Base-by-base conservation (phyloP, 2,113 vertebrate genomes). In the Lates calcarifer region DNA sequence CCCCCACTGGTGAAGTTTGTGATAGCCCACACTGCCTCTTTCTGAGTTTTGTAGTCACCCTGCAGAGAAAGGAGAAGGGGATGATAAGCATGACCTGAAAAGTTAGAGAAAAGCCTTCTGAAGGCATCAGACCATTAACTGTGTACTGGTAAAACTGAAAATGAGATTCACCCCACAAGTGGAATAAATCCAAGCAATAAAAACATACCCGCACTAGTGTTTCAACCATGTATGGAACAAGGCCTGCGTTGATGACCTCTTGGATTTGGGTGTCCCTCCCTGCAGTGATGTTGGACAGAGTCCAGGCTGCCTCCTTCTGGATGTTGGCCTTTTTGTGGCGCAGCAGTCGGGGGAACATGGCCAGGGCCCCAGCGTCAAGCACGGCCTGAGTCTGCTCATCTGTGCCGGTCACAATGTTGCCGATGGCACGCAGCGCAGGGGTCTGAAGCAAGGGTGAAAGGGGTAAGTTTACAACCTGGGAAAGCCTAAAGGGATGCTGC, bases 1-100 rank as follows among this genome's bases (percentile, higher is more conserved):
- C 98, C 98, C 69, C 98, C 98, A 0, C 98, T 99, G 81, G 98
- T 99, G 63, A 96, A 99, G 94, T 99, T 99, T 0, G 97, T 99
- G 62, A 99, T 90, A 18, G 98, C 98, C 98, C 98, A 99, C 0
- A 98, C 96, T 0, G 97, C 98, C 91, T 99, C 98, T 77, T 99
- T 99, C 64, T 99, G 98, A 15, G 97, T 97, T 89, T 99, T 99
- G 92, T 97, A 99, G 90, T 99, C 98, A 6, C 97, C 97, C 98
- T 99, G 31, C 26, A 82, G 10, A 67, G 28, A 67, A 4, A 35
- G 20, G 1, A 60, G 1, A 18, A 41, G 1, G 1, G 1, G 22
- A 55, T 33, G 2, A 51, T 35, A n/a, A 33, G 20, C 22, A 63
- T n/a, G 10, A 37, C 9, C 18, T 28, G 35, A 37, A 13, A 55